phyloP scores from a whole-genome alignment of 2,797 vertebrate genomes.

The Potorous gilbertii region DNA sequence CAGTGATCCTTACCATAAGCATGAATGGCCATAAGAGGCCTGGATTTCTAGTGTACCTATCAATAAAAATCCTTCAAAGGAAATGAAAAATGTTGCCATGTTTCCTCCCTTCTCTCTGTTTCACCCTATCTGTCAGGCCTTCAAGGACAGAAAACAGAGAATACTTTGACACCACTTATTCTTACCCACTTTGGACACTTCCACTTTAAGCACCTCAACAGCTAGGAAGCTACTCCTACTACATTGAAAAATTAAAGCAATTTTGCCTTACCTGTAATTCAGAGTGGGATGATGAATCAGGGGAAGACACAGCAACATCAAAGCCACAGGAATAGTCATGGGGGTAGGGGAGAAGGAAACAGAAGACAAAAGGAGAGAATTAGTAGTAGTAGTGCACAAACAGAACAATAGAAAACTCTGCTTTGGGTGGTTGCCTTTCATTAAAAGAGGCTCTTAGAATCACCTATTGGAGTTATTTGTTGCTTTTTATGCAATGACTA shows the following conservation, averaged over 20 bases:
- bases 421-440: not conserved
- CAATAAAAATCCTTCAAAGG: not conserved
- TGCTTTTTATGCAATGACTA: not conserved
- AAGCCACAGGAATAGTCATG: conserved; percentile 66
- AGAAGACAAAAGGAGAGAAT: conserved; percentile 57
- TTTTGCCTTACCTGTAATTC: conserved; percentile 74
- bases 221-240: not conserved
- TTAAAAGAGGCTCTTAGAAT: not conserved
- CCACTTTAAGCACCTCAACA: not conserved
- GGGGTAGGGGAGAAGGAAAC: conserved; percentile 12
- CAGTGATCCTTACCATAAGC: not conserved
- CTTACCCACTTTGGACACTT: not conserved
- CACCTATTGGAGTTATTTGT: not conserved
- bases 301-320: conserved; percentile 62
- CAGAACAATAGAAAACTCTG: not conserved
- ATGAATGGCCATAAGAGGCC: not conserved
- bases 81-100: not conserved
- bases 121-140: not conserved
- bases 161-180: not conserved
- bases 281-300: conserved; percentile 39
- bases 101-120: not conserved
- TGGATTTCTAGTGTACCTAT: not conserved
- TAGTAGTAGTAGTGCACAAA: not conserved
- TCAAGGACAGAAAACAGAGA: conserved; percentile 7
- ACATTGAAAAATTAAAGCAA: conserved; percentile 54